A percentile compares a stretch with the other conserved stretches of the same genome.
These are phyloP conservation scores for Amazona vittata DNA, from an alignment of 2,113 vertebrate genomes.

Conservation along the genomic window DNA sequence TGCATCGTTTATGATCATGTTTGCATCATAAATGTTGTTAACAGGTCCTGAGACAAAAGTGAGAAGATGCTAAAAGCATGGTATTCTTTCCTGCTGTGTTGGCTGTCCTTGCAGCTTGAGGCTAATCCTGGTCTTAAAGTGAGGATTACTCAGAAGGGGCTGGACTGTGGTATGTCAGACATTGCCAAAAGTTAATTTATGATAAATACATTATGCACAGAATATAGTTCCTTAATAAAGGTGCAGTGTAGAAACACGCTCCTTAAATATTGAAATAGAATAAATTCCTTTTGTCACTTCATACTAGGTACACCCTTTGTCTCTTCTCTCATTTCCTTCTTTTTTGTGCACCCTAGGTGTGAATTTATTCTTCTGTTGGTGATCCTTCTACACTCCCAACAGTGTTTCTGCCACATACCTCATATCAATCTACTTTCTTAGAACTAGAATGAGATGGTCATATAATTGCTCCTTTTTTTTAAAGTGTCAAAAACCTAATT, in stretches of 20 bases:
- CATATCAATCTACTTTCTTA: background rate
- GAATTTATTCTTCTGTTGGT: background rate
- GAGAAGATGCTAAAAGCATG: constrained; percentile 18
- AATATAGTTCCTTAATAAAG: background rate
- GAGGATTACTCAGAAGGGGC: constrained; percentile 46
- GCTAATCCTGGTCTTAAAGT: constrained; percentile 56
- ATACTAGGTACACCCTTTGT: background rate
- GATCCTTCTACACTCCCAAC: background rate
- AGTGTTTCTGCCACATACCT: background rate
- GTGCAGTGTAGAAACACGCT: background rate
- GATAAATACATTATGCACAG: background rate
- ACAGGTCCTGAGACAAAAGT: constrained; percentile 1
- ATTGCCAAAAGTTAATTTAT: background rate
- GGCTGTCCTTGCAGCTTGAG: background rate
- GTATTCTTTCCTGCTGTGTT: constrained; percentile 55
- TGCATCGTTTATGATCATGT: background rate
- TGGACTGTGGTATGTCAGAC: constrained; percentile 40
- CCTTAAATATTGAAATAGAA: background rate
- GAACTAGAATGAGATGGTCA: background rate
- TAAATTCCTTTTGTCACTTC: background rate
- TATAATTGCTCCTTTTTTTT: background rate
- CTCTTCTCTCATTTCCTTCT: background rate
- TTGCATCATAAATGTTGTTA: constrained; percentile 14
- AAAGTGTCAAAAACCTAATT: background rate
- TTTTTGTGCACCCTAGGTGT: background rate